These are phyloP conservation scores for Brachycybe producta DNA, from an alignment of 2,888 invertebrate species.

Conservation along the genomic window DNA sequence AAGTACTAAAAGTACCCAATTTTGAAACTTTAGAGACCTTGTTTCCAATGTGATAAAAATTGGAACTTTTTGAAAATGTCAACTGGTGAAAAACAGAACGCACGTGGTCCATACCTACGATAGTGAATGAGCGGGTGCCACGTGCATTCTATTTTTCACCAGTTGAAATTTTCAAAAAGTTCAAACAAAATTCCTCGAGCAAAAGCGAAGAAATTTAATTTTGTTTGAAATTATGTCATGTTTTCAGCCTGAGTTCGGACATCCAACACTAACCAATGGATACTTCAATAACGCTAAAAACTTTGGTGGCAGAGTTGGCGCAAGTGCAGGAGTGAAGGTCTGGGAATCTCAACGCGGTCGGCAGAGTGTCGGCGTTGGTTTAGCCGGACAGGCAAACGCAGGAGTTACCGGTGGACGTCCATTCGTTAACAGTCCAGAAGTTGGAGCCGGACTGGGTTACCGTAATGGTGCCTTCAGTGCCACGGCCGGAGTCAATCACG, in stretches of 20 bases:
- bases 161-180: too few relatives aligned
- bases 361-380: slow-evolving; percentile 11
- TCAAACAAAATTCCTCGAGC: too few relatives aligned
- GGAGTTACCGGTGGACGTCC: slow-evolving; percentile 10
- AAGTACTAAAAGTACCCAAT: too few relatives aligned
- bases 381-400: background rate
- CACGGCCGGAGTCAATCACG: background rate
- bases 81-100: too few relatives aligned
- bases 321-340: slow-evolving; percentile 11
- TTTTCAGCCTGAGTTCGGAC: slow-evolving; percentile 17
- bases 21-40: too few relatives aligned
- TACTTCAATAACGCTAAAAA: slow-evolving; percentile 8
- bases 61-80: too few relatives aligned
- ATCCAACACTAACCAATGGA: slow-evolving; percentile 6
- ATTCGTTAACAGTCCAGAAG: slow-evolving; percentile 5
- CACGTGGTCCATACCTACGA: too few relatives aligned
- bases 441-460: slow-evolving; percentile 12
- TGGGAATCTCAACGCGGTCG: slow-evolving; percentile 13
- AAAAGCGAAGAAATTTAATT: too few relatives aligned
- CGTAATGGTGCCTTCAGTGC: slow-evolving; percentile 9
- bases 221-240: slow-evolving; percentile 6
- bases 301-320: slow-evolving; percentile 12
- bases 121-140: too few relatives aligned
- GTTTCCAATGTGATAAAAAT: too few relatives aligned
- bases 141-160: too few relatives aligned